A percentile compares a stretch with the other conserved stretches of the same genome.
phyloP scores from a whole-genome alignment of 2,888 invertebrate species.

The Bellardia bayeri region DNA sequence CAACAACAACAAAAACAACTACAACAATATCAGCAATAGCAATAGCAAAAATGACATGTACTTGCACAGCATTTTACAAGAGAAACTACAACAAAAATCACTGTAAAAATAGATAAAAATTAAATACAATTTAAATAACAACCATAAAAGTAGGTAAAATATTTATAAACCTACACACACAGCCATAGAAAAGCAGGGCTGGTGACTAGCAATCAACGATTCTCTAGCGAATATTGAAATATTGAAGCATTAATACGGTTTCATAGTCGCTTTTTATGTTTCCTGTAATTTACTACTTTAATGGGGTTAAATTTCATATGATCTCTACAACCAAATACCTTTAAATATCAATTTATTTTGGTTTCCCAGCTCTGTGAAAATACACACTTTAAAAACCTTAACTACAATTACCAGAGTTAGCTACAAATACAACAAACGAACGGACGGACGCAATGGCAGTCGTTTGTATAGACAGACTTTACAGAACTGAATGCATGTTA shows the following conservation, averaged over 20 bases:
- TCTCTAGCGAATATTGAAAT: not conserved
- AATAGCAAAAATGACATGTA: constrained; percentile 29
- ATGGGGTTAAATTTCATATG: too few species aligned
- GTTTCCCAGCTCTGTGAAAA: not conserved
- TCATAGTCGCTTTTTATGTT: too few species aligned
- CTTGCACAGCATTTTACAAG: constrained; percentile 22
- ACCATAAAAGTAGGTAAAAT: constrained; percentile 69
- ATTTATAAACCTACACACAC: constrained; percentile 35
- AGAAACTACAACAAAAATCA: constrained; percentile 64
- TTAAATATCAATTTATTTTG: not conserved
- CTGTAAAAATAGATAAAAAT: constrained; percentile 73
- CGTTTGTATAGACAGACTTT: constrained; percentile 35
- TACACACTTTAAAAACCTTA: constrained; percentile 35
- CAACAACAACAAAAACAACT: not conserved
- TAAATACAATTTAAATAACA: constrained; percentile 73
- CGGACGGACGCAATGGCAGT: not conserved
- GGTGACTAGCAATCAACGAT: not conserved
- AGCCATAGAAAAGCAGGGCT: not conserved
- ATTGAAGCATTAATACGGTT: too few species aligned
- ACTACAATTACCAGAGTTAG: constrained; percentile 56
- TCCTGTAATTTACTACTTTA: too few species aligned
- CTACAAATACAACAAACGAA: constrained; percentile 23
- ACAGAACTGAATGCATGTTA: constrained; percentile 49
- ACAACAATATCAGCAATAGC: constrained; percentile 2
- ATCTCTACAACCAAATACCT: too few species aligned